A percentile compares a stretch with the other conserved stretches of the same genome.
These are phyloP conservation scores for Drosophila trichaetosa DNA, from an alignment of 2,888 invertebrate species.

Conservation along the genomic window DNA sequence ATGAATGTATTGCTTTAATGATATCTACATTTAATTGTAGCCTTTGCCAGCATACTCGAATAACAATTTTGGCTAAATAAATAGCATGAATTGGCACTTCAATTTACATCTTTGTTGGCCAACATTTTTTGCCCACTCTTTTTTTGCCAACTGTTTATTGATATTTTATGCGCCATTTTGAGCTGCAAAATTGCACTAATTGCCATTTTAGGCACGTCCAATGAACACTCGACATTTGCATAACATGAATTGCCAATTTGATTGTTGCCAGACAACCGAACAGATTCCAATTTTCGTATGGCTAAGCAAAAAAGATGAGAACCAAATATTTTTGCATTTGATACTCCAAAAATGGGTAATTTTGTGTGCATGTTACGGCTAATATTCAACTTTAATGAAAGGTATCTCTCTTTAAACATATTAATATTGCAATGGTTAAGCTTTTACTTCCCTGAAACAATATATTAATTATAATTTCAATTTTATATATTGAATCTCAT, in stretches of 20 bases:
- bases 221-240: conserved; percentile 65
- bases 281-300: conserved; percentile 25
- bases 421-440: not conserved
- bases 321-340: not conserved
- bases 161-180: conserved; percentile 72
- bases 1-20: not conserved
- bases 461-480: not conserved
- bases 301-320: conserved; percentile 3
- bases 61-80: conserved; percentile 11
- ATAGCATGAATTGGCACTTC: conserved; percentile 43
- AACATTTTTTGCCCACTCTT: conserved; percentile 25
- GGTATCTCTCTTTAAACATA: not conserved
- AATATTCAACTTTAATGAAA: not conserved
- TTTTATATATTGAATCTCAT: not conserved
- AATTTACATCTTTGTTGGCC: conserved; percentile 33
- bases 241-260: conserved; percentile 69
- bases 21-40: not conserved
- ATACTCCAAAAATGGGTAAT: not conserved
- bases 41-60: not conserved
- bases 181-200: conserved; percentile 65
- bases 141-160: conserved; percentile 73
- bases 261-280: conserved; percentile 51
- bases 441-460: not conserved
- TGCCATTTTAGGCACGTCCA: conserved; percentile 75
- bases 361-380: not conserved